These are phyloP conservation scores for Schizothorax lantsangensis DNA, from an alignment of 2,797 vertebrate species.

Conservation along the genomic window DNA sequence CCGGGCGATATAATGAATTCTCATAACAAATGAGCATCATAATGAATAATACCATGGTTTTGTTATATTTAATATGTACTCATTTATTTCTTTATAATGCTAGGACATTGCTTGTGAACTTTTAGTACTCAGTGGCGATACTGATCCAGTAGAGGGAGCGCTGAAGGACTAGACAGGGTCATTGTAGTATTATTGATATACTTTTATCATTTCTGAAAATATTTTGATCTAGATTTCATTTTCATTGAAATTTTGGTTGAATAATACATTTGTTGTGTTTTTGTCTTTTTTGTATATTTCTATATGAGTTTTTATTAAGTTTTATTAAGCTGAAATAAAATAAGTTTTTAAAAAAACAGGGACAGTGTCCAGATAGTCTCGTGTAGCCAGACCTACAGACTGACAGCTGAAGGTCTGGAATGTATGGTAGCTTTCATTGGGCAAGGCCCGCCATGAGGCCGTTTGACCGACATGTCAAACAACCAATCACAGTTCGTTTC, in stretches of 20 bases:
- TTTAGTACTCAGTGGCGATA: neutral
- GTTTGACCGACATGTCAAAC: no score
- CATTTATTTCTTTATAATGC: neutral
- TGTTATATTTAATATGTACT: neutral
- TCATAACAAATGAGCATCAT: neutral
- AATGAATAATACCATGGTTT: neutral
- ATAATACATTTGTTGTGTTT: no score
- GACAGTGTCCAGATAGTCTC: no score
- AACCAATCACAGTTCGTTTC: no score
- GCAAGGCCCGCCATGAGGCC: no score
- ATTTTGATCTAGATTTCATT: neutral
- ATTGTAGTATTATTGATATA: neutral
- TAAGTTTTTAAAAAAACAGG: no score
- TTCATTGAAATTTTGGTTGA: neutral
- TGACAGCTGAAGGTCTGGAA: no score
- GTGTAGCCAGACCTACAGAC: no score
- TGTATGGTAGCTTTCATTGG: no score
- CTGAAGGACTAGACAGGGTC: neutral
- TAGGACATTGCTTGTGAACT: neutral
- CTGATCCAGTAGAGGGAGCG: neutral
- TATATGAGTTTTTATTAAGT: neutral
- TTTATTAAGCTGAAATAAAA: no score
- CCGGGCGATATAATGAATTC: neutral
- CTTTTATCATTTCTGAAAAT: neutral
- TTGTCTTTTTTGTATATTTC: neutral